Evolutionary conservation across 2,888 invertebrate genomes (phyloP), one percentile per base, ranked within the genome.

Genomic region (Harmothoe impar): DNA sequence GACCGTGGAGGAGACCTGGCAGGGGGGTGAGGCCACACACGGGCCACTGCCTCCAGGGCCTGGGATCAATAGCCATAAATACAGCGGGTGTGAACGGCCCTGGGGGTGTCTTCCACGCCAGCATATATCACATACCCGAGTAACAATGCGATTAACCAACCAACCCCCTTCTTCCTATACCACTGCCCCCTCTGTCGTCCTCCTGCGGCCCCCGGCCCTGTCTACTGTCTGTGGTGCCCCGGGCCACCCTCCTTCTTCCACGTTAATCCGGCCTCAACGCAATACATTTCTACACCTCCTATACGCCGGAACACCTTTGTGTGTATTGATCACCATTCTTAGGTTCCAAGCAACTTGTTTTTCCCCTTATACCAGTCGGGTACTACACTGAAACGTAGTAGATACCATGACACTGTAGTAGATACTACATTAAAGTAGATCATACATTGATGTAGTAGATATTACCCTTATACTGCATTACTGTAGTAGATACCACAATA

Each of bases 61-160:
- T 33, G 43, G 43, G 81, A 81, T 81, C 81, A 81, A 81, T 81
- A 81, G 35, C 81, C 81, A 81, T 43, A 33, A 35, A 81, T 81
- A 81, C 81, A 81, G 35, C 23, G 33, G 35, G 81, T 33, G 35
- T 81, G 81, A 43, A 81, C 25, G 15, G 81, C 20, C 23, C 33
- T 15, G 33, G 81, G 81, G 15, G 72, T 29, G 25, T 72, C 72
- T 72, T 25, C 72, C 72, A 72, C 72, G 72, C 72, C 72, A 72
- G 29, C 29, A 29, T 72, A 72, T 25, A 72, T 72, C 72, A 72
- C 72, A 72, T 72, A 72, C 72, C 72, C 31, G 72, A 72, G 72
- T 72, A 72, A 72, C 72, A 72, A 72, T 72, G 25, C 72, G 72
- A 72, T 72, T 72, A 72, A 72, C 72, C 72, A 72, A 62, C 72